Conservation (phyloP, 2,113 vertebrate species). For the Myxocyprinus asiaticus region DNA sequence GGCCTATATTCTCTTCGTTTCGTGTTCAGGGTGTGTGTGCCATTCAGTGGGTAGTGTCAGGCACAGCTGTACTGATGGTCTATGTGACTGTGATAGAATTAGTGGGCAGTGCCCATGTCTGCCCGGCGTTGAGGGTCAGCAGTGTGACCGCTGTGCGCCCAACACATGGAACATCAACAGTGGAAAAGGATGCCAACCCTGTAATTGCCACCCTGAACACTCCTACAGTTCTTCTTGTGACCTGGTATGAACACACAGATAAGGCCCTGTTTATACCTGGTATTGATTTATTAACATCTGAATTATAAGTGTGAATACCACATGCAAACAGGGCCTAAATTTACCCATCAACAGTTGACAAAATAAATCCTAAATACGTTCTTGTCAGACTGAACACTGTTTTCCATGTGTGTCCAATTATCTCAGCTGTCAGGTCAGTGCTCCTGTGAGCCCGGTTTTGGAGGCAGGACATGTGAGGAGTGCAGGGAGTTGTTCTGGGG, state of each 20-base stretch:
- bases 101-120: constrained; percentile 87
- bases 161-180: constrained; percentile 87
- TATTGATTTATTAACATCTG: not conserved
- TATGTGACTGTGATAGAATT: constrained; percentile 81
- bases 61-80: constrained; percentile 74
- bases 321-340: too few species aligned
- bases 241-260: constrained; percentile 68
- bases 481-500: constrained; percentile 96
- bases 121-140: constrained; percentile 84
- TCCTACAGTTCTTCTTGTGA: constrained; percentile 82
- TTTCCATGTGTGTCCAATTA: constrained; percentile 20
- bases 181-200: constrained; percentile 81
- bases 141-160: constrained; percentile 85
- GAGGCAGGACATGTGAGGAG: constrained; percentile 89
- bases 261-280: not conserved
- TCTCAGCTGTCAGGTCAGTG: constrained; percentile 89
- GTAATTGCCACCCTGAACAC: constrained; percentile 79
- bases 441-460: constrained; percentile 88
- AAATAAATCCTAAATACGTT: not conserved
- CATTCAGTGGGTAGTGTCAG: constrained; percentile 75
- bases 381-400: not conserved
- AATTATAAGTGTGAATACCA: not conserved
- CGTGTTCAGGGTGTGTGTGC: constrained; percentile 82
- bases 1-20: not conserved
- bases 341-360: not conserved